Evolutionary conservation across 2,888 invertebrate species (phyloP).

Genomic region (Bursaphelenchus okinawaensis): DNA sequence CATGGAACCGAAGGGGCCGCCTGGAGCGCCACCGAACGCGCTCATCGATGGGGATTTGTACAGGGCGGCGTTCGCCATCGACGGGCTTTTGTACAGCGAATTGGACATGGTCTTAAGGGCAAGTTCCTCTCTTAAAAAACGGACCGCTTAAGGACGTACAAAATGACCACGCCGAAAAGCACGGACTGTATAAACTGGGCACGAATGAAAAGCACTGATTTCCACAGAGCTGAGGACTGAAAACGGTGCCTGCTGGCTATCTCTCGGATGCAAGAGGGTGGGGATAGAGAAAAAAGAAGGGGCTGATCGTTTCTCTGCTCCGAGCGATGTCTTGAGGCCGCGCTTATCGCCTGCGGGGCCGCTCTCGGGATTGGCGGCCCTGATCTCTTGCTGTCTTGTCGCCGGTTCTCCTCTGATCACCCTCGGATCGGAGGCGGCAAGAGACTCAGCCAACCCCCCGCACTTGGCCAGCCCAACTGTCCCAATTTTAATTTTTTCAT

Average conservation of each 20-base stretch:
- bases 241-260: background rate
- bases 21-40: slow-evolving; percentile 33
- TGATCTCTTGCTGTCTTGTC: background rate
- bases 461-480: background rate
- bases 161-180: background rate
- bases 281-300: background rate
- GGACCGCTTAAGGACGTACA: background rate
- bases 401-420: background rate
- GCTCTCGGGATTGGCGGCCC: no score
- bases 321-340: background rate
- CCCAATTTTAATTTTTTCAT: background rate
- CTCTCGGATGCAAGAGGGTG: background rate
- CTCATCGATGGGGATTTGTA: slow-evolving; percentile 39
- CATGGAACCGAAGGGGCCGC: slow-evolving; percentile 52
- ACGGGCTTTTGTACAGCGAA: slow-evolving; percentile 35
- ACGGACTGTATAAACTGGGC: background rate
- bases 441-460: background rate
- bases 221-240: background rate
- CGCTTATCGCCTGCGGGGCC: background rate
- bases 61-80: slow-evolving; percentile 34
- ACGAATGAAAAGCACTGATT: background rate
- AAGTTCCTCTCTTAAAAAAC: slow-evolving; percentile 2
- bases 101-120: slow-evolving; percentile 15
- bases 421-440: background rate
- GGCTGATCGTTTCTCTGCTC: background rate